Base-by-base conservation (phyloP, 2,113 vertebrate genomes). In the Cebus imitator region DNA sequence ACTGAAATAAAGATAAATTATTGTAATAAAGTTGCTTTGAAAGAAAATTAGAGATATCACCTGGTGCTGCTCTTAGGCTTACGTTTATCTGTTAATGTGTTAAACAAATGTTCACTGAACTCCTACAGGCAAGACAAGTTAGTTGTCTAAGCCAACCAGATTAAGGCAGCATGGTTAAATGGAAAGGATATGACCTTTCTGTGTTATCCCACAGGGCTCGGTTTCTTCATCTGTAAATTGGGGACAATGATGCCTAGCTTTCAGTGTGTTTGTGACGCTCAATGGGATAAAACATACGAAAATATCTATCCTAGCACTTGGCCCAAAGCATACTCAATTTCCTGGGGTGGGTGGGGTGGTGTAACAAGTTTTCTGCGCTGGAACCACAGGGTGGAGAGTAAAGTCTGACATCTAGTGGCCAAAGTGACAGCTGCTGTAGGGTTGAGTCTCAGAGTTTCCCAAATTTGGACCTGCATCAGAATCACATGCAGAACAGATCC, bases 351-450 rank as follows among this genome's bases (percentile, higher is more conserved):
- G 45, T 57, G 57, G 3, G 57, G 23, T 83, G 37, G 23, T 40
- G 16, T 37, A 48, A 6, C 35, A 23, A 86, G 10, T 30, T 64
- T 52, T 45, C 43, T 32, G 21, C 32, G 40, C n/a, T 55, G 23
- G 48, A 37, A n/a, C 30, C 8, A 16, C 13, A 6, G 48, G 85
- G 94, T 58, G 43, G 84, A 87, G 93, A 55, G 85, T 82, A 70
- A 96, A 96, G 80, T 85, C 92, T 97, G 97, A 87, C 97, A 97
- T 82, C 95, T 96, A 91, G 91, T 82, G 94, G 93, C 11, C 2
- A 92, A 32, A 43, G 11, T 80, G 50, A 16, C 9, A 58, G 27
- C 55, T 90, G 80, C 23, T 1, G 27, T 45, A 83, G 55, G 30
- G 50, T 12, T 43, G 55, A 70, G 14, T 45, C n/a, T 58, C 17